Evolutionary conservation across 1,140 invertebrate species (phyloP).

Genomic region (Bombus consobrinus): DNA sequence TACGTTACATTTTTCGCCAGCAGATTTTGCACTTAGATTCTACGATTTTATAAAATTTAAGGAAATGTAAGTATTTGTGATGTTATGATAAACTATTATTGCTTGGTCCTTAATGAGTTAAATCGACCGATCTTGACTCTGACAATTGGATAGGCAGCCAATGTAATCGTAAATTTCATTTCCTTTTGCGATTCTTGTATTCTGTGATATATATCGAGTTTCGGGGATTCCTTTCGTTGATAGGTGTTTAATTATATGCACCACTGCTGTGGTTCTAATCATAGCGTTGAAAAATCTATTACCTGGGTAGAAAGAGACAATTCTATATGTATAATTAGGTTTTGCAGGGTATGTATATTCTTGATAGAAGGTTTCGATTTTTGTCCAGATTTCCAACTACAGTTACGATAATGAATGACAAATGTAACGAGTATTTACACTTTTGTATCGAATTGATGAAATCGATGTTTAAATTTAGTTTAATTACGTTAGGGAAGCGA

Average conservation of each 20-base stretch:
- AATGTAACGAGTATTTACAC: background rate
- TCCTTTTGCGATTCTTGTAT: background rate
- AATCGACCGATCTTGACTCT: background rate
- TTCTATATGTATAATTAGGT: background rate
- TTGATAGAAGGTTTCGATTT: background rate
- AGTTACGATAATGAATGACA: background rate
- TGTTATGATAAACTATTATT: background rate
- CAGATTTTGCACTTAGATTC: background rate
- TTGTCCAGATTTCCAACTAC: background rate
- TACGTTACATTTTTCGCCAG: no score
- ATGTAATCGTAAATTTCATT: background rate
- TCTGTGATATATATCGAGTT: background rate
- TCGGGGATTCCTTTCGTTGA: background rate
- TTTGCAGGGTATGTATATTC: constrained; percentile 7
- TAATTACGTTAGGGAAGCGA: background rate
- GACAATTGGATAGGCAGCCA: background rate
- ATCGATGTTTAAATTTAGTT: background rate
- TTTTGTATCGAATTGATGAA: background rate
- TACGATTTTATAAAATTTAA: background rate
- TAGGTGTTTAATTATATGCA: background rate
- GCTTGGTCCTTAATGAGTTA: background rate
- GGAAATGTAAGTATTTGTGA: background rate
- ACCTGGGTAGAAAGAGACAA: background rate
- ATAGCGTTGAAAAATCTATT: background rate
- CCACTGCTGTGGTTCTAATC: background rate